Evolutionary conservation across 2,888 invertebrate genomes (phyloP).

Genomic region (Amphiduros pacificus): DNA sequence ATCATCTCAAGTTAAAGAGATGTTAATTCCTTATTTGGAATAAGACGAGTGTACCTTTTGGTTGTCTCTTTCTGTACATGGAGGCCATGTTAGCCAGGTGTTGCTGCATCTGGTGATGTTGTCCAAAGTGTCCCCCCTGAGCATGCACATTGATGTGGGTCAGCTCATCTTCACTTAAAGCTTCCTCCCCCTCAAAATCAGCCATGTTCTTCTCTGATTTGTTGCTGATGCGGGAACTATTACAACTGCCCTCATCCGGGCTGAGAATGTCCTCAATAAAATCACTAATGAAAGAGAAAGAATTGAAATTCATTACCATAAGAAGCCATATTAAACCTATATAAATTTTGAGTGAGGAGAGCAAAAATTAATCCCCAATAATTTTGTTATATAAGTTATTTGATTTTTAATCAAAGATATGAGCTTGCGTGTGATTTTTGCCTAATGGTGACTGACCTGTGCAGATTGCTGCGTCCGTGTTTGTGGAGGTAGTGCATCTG

Average conservation of each 20-base stretch:
- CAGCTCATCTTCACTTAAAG: constrained; percentile 55
- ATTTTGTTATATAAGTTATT: no score
- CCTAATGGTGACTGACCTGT: no score
- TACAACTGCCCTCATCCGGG: constrained; percentile 68
- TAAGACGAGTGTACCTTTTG: constrained; percentile 35
- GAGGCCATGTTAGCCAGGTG: constrained; percentile 57
- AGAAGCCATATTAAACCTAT: no score
- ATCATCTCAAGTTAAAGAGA: no score
- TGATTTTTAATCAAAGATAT: no score
- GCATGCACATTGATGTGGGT: constrained; percentile 41
- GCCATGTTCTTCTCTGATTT: constrained; percentile 94
- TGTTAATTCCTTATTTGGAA: no score
- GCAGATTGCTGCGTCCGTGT: no score
- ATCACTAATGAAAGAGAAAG: constrained; percentile 60
- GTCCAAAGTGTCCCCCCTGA: constrained; percentile 34
- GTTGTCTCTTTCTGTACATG: constrained; percentile 54
- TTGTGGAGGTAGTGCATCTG: no score
- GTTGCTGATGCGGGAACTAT: constrained; percentile 85
- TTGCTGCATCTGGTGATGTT: constrained; percentile 44
- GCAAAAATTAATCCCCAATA: no score
- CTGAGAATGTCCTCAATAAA: constrained; percentile 68
- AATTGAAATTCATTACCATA: neutral
- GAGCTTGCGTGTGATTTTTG: no score
- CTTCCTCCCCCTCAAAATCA: constrained; percentile 78
- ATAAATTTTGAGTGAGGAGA: no score